Evolutionary conservation across 2,888 invertebrate species (phyloP).

Genomic region (Yponomeuta malinellus): DNA sequence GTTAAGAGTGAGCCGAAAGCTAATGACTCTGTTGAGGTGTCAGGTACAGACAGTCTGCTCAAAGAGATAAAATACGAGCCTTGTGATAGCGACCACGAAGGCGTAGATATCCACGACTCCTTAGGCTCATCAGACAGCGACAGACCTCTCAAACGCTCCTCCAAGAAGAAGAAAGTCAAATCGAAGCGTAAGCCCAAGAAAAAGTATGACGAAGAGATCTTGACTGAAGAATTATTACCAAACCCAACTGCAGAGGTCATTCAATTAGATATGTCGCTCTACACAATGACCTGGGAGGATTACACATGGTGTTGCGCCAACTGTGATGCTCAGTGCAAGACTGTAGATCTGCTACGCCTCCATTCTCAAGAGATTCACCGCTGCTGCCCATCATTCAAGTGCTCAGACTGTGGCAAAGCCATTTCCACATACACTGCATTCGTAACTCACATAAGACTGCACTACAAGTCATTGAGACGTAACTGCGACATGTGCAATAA

Average conservation of each 20-base stretch:
- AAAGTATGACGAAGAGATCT: slow-evolving; percentile 18
- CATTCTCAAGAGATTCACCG: slow-evolving; percentile 60
- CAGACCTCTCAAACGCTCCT: slow-evolving; percentile 37
- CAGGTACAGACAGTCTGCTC: not conserved
- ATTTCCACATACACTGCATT: slow-evolving; percentile 45
- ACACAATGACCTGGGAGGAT: slow-evolving; percentile 49
- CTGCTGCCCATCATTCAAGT: slow-evolving; percentile 56
- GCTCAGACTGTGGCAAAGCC: slow-evolving; percentile 53
- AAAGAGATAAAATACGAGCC: slow-evolving; percentile 22
- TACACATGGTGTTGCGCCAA: slow-evolving; percentile 56
- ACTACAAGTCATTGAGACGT: slow-evolving; percentile 48
- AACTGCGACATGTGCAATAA: slow-evolving; percentile 62
- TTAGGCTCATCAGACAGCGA: slow-evolving; percentile 46
- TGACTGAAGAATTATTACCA: slow-evolving; percentile 14
- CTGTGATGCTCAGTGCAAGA: slow-evolving; percentile 61
- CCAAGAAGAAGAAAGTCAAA: slow-evolving; percentile 40
- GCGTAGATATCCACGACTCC: slow-evolving; percentile 33
- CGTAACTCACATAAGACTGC: slow-evolving; percentile 50
- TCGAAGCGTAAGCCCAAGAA: slow-evolving; percentile 27
- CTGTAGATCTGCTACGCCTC: slow-evolving; percentile 48
- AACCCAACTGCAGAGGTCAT: slow-evolving; percentile 22
- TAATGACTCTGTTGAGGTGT: slow-evolving; percentile 23
- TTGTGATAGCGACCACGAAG: slow-evolving; percentile 20
- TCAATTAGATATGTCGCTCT: slow-evolving; percentile 25
- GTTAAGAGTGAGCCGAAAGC: slow-evolving; percentile 42